These are phyloP conservation scores for Malurus alboscapulatus DNA, from an alignment of 2,113 vertebrate species.

Conservation along the genomic window DNA sequence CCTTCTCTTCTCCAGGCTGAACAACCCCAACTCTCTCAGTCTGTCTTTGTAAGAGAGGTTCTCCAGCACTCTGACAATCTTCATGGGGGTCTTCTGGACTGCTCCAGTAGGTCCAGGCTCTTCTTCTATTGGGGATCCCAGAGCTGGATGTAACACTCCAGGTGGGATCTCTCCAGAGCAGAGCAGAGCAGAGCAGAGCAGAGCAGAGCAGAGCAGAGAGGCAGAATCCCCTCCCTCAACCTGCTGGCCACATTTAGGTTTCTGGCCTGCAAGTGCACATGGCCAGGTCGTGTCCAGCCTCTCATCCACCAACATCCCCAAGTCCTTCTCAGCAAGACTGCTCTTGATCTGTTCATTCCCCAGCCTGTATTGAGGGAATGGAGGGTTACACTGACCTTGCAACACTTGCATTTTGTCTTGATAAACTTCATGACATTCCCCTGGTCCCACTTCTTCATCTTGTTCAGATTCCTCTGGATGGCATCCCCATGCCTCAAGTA, in stretches of 20 bases:
- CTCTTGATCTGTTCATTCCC: neutral
- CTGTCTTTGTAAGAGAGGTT: neutral
- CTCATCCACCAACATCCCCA: neutral
- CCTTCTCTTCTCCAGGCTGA: neutral
- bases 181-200: neutral
- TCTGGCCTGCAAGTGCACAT: neutral
- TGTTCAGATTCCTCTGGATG: neutral
- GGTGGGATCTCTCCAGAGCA: neutral
- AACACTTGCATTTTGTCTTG: neutral
- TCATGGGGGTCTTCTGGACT: neutral
- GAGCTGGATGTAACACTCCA: neutral
- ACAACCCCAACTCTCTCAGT: neutral
- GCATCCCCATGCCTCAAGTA: accelerated
- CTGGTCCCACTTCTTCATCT: neutral
- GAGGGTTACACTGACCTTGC: neutral
- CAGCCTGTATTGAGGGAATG: neutral
- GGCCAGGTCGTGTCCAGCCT: neutral
- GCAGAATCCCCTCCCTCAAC: accelerated
- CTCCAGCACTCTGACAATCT: neutral
- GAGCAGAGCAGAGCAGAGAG: neutral
- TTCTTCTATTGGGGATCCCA: neutral
- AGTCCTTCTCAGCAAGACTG: neutral
- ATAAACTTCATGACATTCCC: neutral
- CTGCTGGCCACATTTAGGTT: neutral
- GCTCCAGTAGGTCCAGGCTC: neutral